Base-by-base conservation (phyloP, 2,113 vertebrate species). In the cattle (Bos taurus) region DNA sequence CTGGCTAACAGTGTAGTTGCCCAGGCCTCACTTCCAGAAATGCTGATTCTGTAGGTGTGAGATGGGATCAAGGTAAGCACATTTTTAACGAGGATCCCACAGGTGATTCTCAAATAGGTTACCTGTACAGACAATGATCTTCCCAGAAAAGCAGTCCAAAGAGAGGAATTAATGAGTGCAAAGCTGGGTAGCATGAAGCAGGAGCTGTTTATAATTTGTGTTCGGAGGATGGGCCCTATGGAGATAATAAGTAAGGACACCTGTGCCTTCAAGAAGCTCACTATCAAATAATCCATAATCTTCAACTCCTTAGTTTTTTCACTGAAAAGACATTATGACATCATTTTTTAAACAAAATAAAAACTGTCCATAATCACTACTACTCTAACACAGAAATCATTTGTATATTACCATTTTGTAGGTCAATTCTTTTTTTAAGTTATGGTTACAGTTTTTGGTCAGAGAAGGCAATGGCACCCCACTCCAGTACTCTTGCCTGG, bases 341-440 rank as follows among this genome's bases (percentile, higher is more conserved):
- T 36, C n/a, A 33, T 92, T 88, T 92, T 93, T 56, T 40, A 94
- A 74, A 93, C 4, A 74, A 90, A 92, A 87, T 62, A 33, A 88
- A 78, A 96, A 88, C 88, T 25, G 57, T n/a, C 84, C 83, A 19
- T 85, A 96, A 74, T 94, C 96, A 86, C 50, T 10, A 92, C 33
- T 12, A 90, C 16, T 84, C n/a, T 81, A 48, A 95, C 43, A 86
- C 3, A 84, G 59, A 7, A 95, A 91, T 93, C 91, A 83, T 94
- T 81, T 87, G 52, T 28, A 56, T 92, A 57, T 90, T 93, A 81
- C 78, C 23, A 96, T 82, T 97, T 90, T 95, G 46, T 62, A 96
- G 40, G 80, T 91, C 60, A 95, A 52, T 89, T 94, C 19, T 89
- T 94, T 82, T 94, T 78, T n/a, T 93, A 97, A 95, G 67, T 83